Base-by-base conservation (phyloP, 2,888 invertebrate species). In the Boloria selene region DNA sequence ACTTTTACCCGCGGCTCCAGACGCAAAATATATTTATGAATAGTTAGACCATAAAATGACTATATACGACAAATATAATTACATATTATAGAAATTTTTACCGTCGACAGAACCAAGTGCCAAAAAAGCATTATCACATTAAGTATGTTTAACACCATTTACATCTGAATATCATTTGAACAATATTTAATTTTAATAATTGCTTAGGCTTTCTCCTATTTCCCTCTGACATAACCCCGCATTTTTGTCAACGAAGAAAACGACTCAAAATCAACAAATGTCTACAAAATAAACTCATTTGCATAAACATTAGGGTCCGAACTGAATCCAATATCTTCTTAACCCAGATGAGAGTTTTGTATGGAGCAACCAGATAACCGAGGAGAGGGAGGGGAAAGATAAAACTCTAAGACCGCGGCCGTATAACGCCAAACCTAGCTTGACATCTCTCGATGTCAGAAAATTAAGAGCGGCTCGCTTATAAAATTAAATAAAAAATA, bases 381-480 rank as follows among this genome's bases (percentile, higher is more conserved):
- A 26, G 63, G 69, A 72, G 88, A 85, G 85, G 90, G 90, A 66
- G 74, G 90, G 86, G 83, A 79, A 74, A 75, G 80, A 92, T 92
- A 92, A 91, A 92, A 92, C 89, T 88, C 83, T 89, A 86, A 84
- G 79, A 81, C 84, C 67, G 77, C 64, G 70, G 79, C 77, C 75
- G 74, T 74, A 79, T 71, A 73, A 74, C 80, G 83, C 86, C 89
- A 91, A 88, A 90, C 88, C 85, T 85, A 79, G 77, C 84, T 83
- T 84, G 88, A 86, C 90, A 86, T 87, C 84, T 75, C 82, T 82
- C 79, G 86, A 86, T 87, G 86, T 86, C 83, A 84, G 85, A 83
- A 85, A 86, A 83, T 79, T 76, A 80, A 77, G 45, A 75, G 69
- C 72, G 75, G 75, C 70, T 75, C 76, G 72, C 74, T 70, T 78